phyloP scores from a whole-genome alignment of 2,113 vertebrate genomes.

The Riparia riparia region DNA sequence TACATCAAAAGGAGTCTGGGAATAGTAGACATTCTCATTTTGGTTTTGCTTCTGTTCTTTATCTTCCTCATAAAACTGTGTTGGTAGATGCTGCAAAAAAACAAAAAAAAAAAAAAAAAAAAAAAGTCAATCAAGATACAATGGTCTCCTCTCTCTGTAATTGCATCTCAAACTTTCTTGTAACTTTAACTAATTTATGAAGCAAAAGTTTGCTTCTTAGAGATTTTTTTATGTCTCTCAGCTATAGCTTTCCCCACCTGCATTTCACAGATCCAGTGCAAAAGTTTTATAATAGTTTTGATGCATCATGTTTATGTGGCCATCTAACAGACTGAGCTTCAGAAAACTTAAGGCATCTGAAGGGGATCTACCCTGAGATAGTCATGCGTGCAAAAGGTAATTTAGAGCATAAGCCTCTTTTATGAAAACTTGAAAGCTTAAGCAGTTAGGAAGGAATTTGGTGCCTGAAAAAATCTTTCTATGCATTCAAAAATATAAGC shows the following conservation, averaged over 20 bases:
- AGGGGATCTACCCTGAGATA: neutral
- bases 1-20: neutral
- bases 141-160: neutral
- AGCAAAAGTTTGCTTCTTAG: rapidly evolving
- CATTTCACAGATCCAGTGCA: neutral
- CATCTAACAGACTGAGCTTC: neutral
- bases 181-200: neutral
- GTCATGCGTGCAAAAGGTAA: neutral
- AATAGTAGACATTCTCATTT: neutral
- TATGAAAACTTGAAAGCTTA: neutral
- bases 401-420: neutral
- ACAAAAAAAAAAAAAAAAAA: too few relatives aligned
- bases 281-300: neutral
- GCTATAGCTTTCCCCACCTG: neutral
- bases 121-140: rapidly evolving
- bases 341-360: neutral
- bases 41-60: neutral
- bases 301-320: neutral
- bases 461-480: neutral
- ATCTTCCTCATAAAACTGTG: neutral
- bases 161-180: neutral
- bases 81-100: neutral
- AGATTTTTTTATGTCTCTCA: neutral
- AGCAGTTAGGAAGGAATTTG: neutral
- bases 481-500: neutral